Evolutionary conservation across 2,888 invertebrate genomes (phyloP).

Genomic region (Drosophila affinis): DNA sequence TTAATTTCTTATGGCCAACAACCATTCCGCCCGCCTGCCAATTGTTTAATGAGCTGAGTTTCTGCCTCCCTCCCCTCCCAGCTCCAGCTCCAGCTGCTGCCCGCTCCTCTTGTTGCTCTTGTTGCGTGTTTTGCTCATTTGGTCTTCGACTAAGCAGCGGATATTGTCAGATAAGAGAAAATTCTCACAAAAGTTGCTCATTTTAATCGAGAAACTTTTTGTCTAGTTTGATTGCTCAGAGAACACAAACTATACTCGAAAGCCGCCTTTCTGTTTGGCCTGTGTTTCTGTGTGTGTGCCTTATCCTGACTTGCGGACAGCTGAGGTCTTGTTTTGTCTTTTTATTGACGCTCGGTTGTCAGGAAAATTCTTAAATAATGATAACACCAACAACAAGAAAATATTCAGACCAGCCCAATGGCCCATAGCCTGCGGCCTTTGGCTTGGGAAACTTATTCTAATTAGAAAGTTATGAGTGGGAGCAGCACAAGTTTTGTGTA

Average conservation of each 20-base stretch:
- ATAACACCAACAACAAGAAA: conserved; percentile 11
- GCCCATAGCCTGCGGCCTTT: background rate
- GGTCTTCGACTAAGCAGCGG: conserved; percentile 55
- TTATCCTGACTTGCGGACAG: conserved; percentile 34
- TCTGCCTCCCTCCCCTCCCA: conserved; percentile 8
- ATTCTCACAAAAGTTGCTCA: conserved; percentile 63
- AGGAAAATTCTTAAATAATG: conserved; percentile 28
- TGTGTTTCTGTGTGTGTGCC: too few species aligned
- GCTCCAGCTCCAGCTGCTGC: conserved; percentile 13
- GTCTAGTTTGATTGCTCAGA: conserved; percentile 55
- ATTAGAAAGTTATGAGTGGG: conserved; percentile 38
- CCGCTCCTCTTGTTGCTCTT: conserved; percentile 32
- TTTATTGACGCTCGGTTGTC: conserved; percentile 22
- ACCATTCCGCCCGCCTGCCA: conserved; percentile 57
- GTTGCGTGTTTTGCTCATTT: conserved; percentile 44
- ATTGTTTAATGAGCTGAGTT: conserved; percentile 73
- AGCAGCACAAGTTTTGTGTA: too few species aligned
- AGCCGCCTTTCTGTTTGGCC: background rate
- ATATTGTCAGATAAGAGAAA: conserved; percentile 68
- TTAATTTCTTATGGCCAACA: conserved; percentile 61
- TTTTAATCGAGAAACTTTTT: conserved; percentile 77
- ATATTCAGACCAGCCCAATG: background rate
- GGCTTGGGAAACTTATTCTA: conserved; percentile 33
- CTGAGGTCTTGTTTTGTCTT: conserved; percentile 43
- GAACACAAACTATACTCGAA: conserved; percentile 11